Conservation (phyloP, 2,888 invertebrate genomes). For the Ennomos quercinarius region DNA sequence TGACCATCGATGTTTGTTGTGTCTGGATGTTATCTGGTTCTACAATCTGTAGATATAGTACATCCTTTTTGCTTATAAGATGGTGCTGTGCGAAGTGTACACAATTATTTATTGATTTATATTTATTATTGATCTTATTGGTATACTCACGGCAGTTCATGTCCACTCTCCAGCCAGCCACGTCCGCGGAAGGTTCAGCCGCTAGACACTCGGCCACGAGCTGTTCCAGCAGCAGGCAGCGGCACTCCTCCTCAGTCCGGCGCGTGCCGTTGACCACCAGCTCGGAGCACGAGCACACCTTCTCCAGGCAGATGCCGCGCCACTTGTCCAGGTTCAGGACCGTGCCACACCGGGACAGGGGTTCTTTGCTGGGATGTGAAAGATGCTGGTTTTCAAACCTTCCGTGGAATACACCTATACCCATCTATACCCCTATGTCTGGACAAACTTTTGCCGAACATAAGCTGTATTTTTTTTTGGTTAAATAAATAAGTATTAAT, state of each 20-base stretch:
- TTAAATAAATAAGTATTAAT: too few relatives aligned
- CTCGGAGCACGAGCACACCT: constrained; percentile 90
- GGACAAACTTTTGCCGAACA: too few relatives aligned
- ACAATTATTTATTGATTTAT: too few relatives aligned
- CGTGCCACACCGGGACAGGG: constrained; percentile 87
- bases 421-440: too few relatives aligned
- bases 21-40: too few relatives aligned
- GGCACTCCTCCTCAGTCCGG: constrained; percentile 79
- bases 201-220: constrained; percentile 91
- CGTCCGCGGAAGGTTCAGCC: constrained; percentile 85
- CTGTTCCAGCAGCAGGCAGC: constrained; percentile 88
- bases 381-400: background rate
- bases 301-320: constrained; percentile 90
- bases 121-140: background rate
- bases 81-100: too few relatives aligned
- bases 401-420: background rate
- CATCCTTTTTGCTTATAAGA: too few relatives aligned
- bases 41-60: too few relatives aligned
- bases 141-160: constrained; percentile 88
- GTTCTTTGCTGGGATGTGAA: constrained; percentile 80
- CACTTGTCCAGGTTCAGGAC: constrained; percentile 89
- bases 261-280: constrained; percentile 73
- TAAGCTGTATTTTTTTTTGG: too few relatives aligned
- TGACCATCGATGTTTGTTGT: too few relatives aligned
- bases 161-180: constrained; percentile 89